Evolutionary conservation across 2,113 vertebrate species (phyloP).

Genomic region (Osmerus eperlanus): DNA sequence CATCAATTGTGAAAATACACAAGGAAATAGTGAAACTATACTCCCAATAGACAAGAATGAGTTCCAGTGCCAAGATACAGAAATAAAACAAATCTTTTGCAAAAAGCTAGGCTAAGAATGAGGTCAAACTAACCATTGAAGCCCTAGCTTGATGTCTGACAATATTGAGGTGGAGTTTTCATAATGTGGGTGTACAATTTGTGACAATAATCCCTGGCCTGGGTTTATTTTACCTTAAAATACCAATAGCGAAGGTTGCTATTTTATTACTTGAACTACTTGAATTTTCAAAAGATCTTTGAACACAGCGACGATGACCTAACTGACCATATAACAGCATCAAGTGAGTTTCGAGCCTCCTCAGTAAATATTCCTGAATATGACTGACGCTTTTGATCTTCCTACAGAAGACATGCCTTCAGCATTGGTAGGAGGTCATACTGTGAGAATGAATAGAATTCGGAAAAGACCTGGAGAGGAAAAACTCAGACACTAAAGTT

Average conservation of each 20-base stretch:
- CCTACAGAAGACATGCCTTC: slow-evolving; percentile 10
- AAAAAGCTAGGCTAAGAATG: neutral
- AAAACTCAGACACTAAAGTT: slow-evolving; percentile 21
- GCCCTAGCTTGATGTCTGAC: too few relatives aligned
- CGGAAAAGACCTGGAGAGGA: neutral
- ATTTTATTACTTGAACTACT: too few relatives aligned
- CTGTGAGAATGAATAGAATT: slow-evolving; percentile 23
- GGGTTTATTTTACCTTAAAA: too few relatives aligned
- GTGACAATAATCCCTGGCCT: too few relatives aligned
- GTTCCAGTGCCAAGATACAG: neutral
- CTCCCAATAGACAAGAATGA: neutral
- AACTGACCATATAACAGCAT: slow-evolving; percentile 26
- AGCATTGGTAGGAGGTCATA: slow-evolving; percentile 12
- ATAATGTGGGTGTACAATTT: too few relatives aligned
- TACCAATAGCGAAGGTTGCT: too few relatives aligned
- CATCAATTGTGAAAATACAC: slow-evolving; percentile 10
- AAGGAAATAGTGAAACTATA: neutral
- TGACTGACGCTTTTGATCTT: slow-evolving; percentile 41
- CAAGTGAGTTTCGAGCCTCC: slow-evolving; percentile 25
- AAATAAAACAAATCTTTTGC: slow-evolving; percentile 1
- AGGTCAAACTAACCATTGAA: neutral
- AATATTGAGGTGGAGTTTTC: too few relatives aligned
- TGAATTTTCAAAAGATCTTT: neutral
- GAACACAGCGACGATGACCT: neutral
- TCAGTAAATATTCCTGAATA: slow-evolving; percentile 27